Base-by-base conservation (phyloP, 2,113 vertebrate genomes). In the Callipepla californica region DNA sequence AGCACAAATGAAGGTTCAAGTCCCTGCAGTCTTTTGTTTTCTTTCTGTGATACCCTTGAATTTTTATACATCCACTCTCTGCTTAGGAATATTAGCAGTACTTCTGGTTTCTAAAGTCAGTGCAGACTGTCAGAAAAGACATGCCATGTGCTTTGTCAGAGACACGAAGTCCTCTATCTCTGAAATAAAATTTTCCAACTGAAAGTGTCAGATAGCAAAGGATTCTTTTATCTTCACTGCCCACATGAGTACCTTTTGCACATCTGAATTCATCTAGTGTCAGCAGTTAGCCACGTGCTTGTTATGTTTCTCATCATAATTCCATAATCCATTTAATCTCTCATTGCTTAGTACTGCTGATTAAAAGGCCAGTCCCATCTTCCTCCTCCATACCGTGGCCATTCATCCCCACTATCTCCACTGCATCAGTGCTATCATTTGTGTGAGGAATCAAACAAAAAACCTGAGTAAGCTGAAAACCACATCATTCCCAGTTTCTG, bases 291-390 rank as follows among this genome's bases (percentile, higher is more conserved):
- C 57, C 75, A 47, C 68, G 83, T 82, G 59, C 72, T 91, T 80
- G 51, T 68, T 90, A 74, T n/a, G 42, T 86, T 88, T 83, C 65
- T 70, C 44, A 70, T 66, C 51, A 34, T 77, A 93, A 94, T 96
- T 95, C 92, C 68, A 65, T 92, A 95, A 96, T 83, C 82, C 88
- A 95, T 80, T 92, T 92, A 88, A 96, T 93, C 85, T 88, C 88
- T 80, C 80, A 78, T 63, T 90, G 68, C 47, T 90, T 68, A 65
- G 47, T 51, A 51, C 38, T 78, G 82, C 22, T 90, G 85, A 94
- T 96, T 90, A 83, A 83, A 90, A 66, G 5, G 42, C 73, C 55
- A 83, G 57, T 79, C 70, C 51, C 84, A 50, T 61, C 83, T 91
- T 92, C 80, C 62, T 91, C 44, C 40, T 87, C 61, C 53, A 26